Base-by-base conservation (phyloP, 2,113 vertebrate genomes). In the Rafetus swinhoei region DNA sequence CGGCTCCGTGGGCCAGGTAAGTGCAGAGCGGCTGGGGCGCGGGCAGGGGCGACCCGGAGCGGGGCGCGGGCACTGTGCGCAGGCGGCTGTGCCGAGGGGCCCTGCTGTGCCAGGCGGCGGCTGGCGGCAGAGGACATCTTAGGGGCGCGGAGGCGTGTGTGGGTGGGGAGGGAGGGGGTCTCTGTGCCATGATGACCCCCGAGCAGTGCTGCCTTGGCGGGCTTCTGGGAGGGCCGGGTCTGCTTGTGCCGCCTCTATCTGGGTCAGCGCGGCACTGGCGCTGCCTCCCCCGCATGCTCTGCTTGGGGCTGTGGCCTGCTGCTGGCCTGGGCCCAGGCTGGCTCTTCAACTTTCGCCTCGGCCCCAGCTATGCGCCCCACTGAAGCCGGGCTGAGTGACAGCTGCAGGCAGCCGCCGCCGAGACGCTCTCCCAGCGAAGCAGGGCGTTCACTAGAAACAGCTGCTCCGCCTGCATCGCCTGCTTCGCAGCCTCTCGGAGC, bases 1-100 rank as follows among this genome's bases (percentile, higher is more conserved):
- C 45, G 89, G 90, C 86, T 86, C 94, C n/a, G 85, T 89, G 15
- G 6, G 88, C 82, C 97, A 97, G 98, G 98, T 98, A 97, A 97
- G 52, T 59, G 94, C 89, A 50, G 84, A 27, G 29, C 18, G 53
- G 24, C 62, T 16, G 15, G 25, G 7, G 19, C 5, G 21, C 18
- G 4, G 35, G 22, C 32, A 25, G 93, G 52, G 60, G 76, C 80
- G 84, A 87, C 27, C 39, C 82, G 19, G 45, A 8, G 15, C 7
- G 79, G 12, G 62, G 62, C 45, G 69, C 12, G n/a, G 80, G 22
- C 11, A 55, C 39, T 45, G 39, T 5, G 39, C 39, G 81, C 35
- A 22, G 18, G 77, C 90, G 80, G 72, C 82, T 84, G 69, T 55
- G 84, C 56, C 57, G 59, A 88, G 87, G 86, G 45, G 90, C 86